Conservation (phyloP, 2,113 vertebrate species). For the Steatornis caripensis region DNA sequence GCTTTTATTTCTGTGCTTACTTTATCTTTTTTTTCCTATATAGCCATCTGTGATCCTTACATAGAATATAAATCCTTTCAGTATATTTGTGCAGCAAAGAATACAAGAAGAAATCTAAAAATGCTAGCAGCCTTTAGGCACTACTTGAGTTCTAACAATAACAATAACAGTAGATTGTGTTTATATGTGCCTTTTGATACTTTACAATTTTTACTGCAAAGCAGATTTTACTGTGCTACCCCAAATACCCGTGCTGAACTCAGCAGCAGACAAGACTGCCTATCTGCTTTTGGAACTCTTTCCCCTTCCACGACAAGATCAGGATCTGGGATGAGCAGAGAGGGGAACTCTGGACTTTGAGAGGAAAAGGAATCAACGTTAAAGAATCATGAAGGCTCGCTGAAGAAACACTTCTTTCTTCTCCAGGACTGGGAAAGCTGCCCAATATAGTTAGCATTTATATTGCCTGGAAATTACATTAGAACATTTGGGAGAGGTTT, state of each 20-base stretch:
- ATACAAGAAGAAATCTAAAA: background rate
- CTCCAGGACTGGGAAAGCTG: constrained; percentile 2
- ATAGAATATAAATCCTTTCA: background rate
- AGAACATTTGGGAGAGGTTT: constrained; percentile 21
- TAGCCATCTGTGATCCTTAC: background rate
- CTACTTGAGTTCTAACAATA: background rate
- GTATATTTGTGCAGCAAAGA: background rate
- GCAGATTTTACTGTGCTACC: background rate
- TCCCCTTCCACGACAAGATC: background rate
- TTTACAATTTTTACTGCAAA: background rate
- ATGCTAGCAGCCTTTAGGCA: background rate
- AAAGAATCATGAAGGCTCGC: background rate
- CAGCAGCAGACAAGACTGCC: background rate
- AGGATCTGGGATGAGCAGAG: background rate
- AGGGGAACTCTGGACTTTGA: background rate
- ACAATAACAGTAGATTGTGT: background rate
- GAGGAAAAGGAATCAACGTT: background rate
- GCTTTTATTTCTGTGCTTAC: background rate
- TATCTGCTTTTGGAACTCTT: background rate
- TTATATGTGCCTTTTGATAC: background rate
- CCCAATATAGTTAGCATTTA: background rate
- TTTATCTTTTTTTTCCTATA: background rate
- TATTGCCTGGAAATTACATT: constrained; percentile 55
- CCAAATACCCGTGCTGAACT: background rate
- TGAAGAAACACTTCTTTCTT: constrained; percentile 12